Evolutionary conservation across 1,140 invertebrate genomes (phyloP), one percentile per base, ranked within the genome.

Genomic region (Pectinophora gossypiella): DNA sequence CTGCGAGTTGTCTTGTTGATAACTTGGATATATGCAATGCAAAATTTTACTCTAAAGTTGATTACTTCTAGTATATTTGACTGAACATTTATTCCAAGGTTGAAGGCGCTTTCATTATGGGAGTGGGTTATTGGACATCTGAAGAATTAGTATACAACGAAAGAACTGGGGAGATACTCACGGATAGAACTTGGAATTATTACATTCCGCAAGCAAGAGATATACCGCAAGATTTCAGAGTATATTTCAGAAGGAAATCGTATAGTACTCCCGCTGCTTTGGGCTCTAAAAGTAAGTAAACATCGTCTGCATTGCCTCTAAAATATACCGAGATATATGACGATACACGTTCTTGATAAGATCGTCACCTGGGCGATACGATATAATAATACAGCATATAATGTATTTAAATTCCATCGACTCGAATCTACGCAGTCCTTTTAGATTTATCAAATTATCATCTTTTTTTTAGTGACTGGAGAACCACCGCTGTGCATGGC

Each of bases 71-170:
- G n/a, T 32, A 3, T 3, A 32, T 32, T 32, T 32, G 9, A 3
- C 1, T 32, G n/a, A 32, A 3, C n/a, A 3, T 32, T 32, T 32
- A n/a, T n/a, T n/a, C n/a, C n/a, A 12, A 80, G 76, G 58, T 89
- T 0, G 95, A 96, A 89, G 96, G 95, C 10, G 93, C 94, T 1
- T 95, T 95, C 69, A 87, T 96, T 1, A 96, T 96, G 95, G 95
- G 95, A 5, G 59, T 94, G 5, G 95, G 96, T 10, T 93, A 94
- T 65, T 95, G 92, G 90, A 91, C 93, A 0, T 88, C 77, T 2
- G 95, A 97, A 77, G 86, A 94, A 50, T 70, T 95, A 19, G 87
- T 91, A 0, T 92, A 90, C 57, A 89, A 94, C 67, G 69, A 87
- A 6, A 32, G n/a, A 32, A 93, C 91, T 32, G 95, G 94, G 19